Percentiles rank a stretch among this genome's conserved stretches.
phyloP scores from a whole-genome alignment of 2,888 invertebrate genomes.

The Himalopsyche japonica region DNA sequence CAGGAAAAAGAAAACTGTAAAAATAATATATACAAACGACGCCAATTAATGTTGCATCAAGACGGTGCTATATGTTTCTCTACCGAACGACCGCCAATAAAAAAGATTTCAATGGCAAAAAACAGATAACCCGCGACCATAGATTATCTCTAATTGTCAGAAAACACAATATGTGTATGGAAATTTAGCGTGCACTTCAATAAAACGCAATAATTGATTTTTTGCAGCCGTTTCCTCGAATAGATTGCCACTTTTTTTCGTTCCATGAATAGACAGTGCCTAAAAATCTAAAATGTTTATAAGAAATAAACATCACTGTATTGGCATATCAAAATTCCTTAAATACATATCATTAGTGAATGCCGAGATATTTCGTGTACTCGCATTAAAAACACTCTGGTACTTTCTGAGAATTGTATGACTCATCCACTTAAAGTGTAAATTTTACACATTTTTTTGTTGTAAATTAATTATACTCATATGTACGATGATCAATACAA shows the following conservation, averaged over 20 bases:
- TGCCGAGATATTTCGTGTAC: too few relatives aligned
- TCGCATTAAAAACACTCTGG: too few relatives aligned
- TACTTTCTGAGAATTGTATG: too few relatives aligned
- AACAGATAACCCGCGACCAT: neutral
- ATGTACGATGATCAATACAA: too few relatives aligned
- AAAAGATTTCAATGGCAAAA: neutral
- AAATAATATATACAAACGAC: too few relatives aligned
- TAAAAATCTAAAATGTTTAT: neutral
- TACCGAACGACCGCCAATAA: neutral
- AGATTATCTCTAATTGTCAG: neutral
- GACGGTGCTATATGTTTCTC: neutral
- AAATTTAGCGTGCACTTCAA: neutral
- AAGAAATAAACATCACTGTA: neutral
- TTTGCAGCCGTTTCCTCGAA: neutral
- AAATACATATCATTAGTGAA: neutral
- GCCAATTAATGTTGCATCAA: neutral
- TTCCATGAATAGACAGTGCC: neutral
- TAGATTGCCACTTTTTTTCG: neutral
- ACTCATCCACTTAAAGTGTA: too few relatives aligned
- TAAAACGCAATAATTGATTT: neutral
- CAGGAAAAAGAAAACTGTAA: too few relatives aligned
- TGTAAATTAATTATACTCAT: too few relatives aligned
- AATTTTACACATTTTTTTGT: too few relatives aligned
- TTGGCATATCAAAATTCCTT: neutral
- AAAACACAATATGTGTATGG: neutral